These are phyloP conservation scores for Apolygus lucorum DNA, from an alignment of 1,140 invertebrate species.

Conservation along the genomic window DNA sequence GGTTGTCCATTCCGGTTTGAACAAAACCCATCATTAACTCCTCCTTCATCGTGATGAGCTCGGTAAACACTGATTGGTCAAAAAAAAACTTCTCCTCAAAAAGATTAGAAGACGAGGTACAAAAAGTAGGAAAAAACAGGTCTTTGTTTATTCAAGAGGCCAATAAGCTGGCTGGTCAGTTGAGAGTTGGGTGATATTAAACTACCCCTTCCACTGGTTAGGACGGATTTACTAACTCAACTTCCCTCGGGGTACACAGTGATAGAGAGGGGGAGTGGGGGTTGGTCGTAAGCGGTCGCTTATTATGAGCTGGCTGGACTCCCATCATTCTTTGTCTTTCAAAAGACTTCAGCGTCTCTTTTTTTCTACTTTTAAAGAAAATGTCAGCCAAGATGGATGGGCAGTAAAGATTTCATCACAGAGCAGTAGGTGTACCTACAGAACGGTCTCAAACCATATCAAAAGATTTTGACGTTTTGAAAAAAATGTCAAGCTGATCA, in stretches of 20 bases:
- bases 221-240: constrained; percentile 6
- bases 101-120: neutral
- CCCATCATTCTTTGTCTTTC: too few species aligned
- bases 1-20: constrained; percentile 2
- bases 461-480: too few species aligned
- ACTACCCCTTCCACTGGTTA: neutral
- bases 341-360: too few species aligned
- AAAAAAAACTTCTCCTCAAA: neutral
- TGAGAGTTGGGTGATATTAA: constrained; percentile 1
- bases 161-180: neutral
- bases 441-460: too few species aligned
- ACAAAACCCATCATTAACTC: constrained; percentile 13
- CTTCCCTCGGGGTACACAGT: neutral
- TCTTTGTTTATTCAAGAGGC: constrained; percentile 13
- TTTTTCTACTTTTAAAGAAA: too few species aligned
- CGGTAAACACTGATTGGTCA: constrained; percentile 13
- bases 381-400: too few species aligned
- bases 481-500: too few species aligned
- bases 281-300: too few species aligned
- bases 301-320: too few species aligned
- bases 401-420: too few species aligned
- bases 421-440: too few species aligned
- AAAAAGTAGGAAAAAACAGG: neutral
- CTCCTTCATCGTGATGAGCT: constrained; percentile 14
- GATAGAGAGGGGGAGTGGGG: too few species aligned